A percentile compares a stretch with the other conserved stretches of the same genome.
Conservation (phyloP, 2,888 invertebrate genomes). For the Molanna angustata region DNA sequence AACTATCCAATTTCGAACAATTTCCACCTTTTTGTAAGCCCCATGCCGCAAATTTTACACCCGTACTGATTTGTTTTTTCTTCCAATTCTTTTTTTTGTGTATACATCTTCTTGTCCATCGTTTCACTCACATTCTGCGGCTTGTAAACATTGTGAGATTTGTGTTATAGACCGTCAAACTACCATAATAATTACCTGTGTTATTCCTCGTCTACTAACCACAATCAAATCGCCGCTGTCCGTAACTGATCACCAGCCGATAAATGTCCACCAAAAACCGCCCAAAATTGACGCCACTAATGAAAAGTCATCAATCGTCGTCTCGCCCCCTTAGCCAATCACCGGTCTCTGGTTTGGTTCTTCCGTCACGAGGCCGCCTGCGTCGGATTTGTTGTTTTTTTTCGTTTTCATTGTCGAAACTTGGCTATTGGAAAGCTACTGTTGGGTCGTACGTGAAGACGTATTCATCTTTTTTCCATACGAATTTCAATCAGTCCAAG, state of each 20-base stretch:
- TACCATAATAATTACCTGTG: slow-evolving; percentile 14
- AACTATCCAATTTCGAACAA: too few relatives aligned
- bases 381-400: too few relatives aligned
- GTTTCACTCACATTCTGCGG: slow-evolving; percentile 12
- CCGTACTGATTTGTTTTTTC: not conserved
- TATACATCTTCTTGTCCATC: too few relatives aligned
- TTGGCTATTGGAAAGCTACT: slow-evolving; percentile 19
- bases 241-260: not conserved
- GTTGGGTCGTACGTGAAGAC: slow-evolving; percentile 19
- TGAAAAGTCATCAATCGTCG: slow-evolving; percentile 3
- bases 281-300: not conserved
- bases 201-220: slow-evolving; percentile 17
- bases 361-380: too few relatives aligned
- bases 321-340: too few relatives aligned
- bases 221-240: slow-evolving; percentile 15
- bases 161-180: slow-evolving; percentile 4
- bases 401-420: too few relatives aligned
- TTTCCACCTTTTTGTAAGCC: too few relatives aligned
- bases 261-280: not conserved
- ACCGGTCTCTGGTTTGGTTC: too few relatives aligned
- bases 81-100: not conserved
- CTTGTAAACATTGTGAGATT: slow-evolving; percentile 10
- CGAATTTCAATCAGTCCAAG: slow-evolving; percentile 22
- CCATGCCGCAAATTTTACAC: not conserved
- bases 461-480: slow-evolving; percentile 12